These are phyloP conservation scores for Alloscopus bannaensis DNA, from an alignment of 2,888 invertebrate genomes.

Conservation along the genomic window DNA sequence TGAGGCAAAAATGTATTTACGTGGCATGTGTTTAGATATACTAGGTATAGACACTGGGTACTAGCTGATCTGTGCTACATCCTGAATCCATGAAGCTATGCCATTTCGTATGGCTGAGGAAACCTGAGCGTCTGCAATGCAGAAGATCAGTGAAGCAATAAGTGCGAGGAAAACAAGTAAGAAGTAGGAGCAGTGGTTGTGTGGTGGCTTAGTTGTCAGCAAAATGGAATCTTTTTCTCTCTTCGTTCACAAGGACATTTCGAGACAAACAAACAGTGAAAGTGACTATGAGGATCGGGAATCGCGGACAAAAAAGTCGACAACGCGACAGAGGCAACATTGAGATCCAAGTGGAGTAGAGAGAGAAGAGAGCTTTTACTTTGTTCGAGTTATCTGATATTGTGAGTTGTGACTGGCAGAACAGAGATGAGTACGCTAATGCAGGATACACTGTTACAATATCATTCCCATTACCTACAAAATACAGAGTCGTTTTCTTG, in stretches of 20 bases:
- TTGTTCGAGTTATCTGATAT: constrained; percentile 45
- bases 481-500: too few relatives aligned
- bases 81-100: neutral
- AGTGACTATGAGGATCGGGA: constrained; percentile 17
- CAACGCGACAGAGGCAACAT: neutral
- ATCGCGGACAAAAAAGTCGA: neutral
- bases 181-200: constrained; percentile 14
- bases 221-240: constrained; percentile 7
- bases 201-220: constrained; percentile 40
- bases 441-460: too few relatives aligned
- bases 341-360: neutral
- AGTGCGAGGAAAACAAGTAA: constrained; percentile 1
- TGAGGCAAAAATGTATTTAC: too few relatives aligned
- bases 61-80: too few relatives aligned
- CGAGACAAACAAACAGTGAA: constrained; percentile 12
- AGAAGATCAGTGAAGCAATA: constrained; percentile 50
- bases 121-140: constrained; percentile 62
- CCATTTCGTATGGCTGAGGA: constrained; percentile 15
- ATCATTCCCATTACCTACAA: too few relatives aligned
- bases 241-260: too few relatives aligned
- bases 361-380: constrained; percentile 20
- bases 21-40: too few relatives aligned
- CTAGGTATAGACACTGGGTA: too few relatives aligned
- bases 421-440: constrained; percentile 6
- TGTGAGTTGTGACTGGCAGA: constrained; percentile 17